Evolutionary conservation across 2,888 invertebrate genomes (phyloP).

Genomic region (Coleophora flavipennella): DNA sequence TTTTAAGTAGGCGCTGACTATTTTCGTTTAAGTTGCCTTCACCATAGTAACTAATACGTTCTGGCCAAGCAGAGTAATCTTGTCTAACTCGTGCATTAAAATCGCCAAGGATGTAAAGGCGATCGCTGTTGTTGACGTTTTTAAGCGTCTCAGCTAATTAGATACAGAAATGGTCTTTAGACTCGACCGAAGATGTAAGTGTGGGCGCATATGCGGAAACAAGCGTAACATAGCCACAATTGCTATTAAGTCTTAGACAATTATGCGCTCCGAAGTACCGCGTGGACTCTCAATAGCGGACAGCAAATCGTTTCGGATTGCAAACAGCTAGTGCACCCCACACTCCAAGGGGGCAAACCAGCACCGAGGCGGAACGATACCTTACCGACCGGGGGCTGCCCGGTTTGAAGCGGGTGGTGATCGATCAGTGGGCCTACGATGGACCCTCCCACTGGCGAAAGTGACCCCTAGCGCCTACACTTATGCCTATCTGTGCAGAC

Average conservation of each 20-base stretch:
- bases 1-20: conserved; percentile 7
- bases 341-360: background rate
- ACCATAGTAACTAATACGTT: conserved; percentile 6
- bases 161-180: conserved; percentile 4
- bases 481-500: conserved; percentile 11
- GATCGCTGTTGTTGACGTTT: background rate
- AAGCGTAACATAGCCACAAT: conserved; percentile 1
- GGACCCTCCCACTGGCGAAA: conserved; percentile 14
- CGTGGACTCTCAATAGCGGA: background rate
- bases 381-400: conserved; percentile 5
- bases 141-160: background rate
- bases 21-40: conserved; percentile 6
- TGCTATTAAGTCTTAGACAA: background rate
- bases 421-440: background rate
- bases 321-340: background rate
- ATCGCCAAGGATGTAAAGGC: conserved; percentile 4
- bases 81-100: conserved; percentile 9
- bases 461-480: conserved; percentile 15
- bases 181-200: background rate
- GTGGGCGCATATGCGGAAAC: conserved; percentile 7
- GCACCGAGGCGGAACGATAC: conserved; percentile 1
- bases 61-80: conserved; percentile 2
- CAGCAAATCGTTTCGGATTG: background rate
- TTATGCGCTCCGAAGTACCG: conserved; percentile 4
- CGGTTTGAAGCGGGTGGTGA: conserved; percentile 4